Base-by-base conservation (phyloP, 2,888 invertebrate species). In the Azorinus chamasolen region DNA sequence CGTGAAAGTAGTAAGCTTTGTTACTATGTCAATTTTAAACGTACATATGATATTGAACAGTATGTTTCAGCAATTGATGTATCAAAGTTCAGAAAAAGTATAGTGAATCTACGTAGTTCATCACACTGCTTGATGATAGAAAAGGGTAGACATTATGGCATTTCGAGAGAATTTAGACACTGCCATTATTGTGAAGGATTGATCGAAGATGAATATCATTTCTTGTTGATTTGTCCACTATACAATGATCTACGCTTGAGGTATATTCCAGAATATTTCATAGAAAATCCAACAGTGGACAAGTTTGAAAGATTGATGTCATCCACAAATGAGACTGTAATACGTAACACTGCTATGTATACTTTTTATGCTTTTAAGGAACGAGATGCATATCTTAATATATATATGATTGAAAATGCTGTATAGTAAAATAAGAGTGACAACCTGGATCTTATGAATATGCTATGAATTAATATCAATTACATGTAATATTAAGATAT, bases 261-360 rank as follows among this genome's bases (percentile, higher is more conserved):
- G 8, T 55, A 55, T 32, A 55, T 55, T 4, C 24, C 20, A n/a
- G 3, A 14, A 20, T 24, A 32, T 20, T 55, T n/a, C n/a, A 27
- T 14, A 27, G 16, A 55, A 24, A 16, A 32, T 32, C 18, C 18
- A 3, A 10, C 5, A n/a, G 12, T 32, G 8, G 25, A 24, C 4
- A 32, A 25, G n/a, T 55, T 5, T n/a, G 14, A 14, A 32, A 6
- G 12, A 16, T 25, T 55, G 3, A 55, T 55, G 55, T 55, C 55
- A 55, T 27, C 32, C 8, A 14, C 12, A 37, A 55, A 55, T n/a
- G 32, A n/a, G 25, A 55, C 32, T 5, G 14, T 32, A 10, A 55
- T 55, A 24, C 20, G 32, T 10, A 55, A 55, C 16, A 5, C 37
- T n/a, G 55, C 55, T 55, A 55, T 32, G 55, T 55, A 24, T 32